Evolutionary conservation across 2,888 invertebrate genomes (phyloP), one percentile per base, ranked within the genome.

Genomic region (Heliconius charithonia): DNA sequence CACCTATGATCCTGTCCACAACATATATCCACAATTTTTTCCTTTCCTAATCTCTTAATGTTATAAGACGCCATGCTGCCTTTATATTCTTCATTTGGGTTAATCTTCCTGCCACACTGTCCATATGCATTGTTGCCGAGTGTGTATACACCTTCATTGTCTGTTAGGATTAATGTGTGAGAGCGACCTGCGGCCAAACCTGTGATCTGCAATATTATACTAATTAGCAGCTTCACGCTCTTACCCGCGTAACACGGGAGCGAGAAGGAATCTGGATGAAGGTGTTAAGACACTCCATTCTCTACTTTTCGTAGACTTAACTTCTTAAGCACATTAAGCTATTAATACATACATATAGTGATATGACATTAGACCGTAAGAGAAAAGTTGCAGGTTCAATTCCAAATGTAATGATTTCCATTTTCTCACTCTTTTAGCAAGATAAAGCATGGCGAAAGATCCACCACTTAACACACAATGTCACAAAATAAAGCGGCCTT

Each of bases 1-100:
- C 84, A 97, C 96, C 97, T 97, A 88, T 99, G 98, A 95, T 99
- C 99, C 90, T 98, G 98, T 1, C 99, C 99, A 90, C 98, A 98
- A 83, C 96, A 96, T 13, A 98, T 96, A 90, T 96, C 94, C 13
- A 93, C 91, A 77, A 97, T 96, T 29, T 92, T 93, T 75, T 96
- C 96, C 19, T 96, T 96, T 79, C 96, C 96, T 2, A 97, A 88
- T 71, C 94, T 92, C 72, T 95, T 92, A 75, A 98, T 96, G 79
- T 96, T 95, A 90, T 98, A 95, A 32, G 97, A 94, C 13, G 96
- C 93, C 88, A 96, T 96, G 85, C 96, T 97, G 9, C 96, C 96
- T 69, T 88, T 91, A 85, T 98, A 98, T 76, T 97, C 95, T 89
- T 99, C 99, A 79, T 97, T 95, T 6, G 96, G 90, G 81, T 98